Base-by-base conservation (phyloP, 2,888 invertebrate species). In the Achlya flavicornis region DNA sequence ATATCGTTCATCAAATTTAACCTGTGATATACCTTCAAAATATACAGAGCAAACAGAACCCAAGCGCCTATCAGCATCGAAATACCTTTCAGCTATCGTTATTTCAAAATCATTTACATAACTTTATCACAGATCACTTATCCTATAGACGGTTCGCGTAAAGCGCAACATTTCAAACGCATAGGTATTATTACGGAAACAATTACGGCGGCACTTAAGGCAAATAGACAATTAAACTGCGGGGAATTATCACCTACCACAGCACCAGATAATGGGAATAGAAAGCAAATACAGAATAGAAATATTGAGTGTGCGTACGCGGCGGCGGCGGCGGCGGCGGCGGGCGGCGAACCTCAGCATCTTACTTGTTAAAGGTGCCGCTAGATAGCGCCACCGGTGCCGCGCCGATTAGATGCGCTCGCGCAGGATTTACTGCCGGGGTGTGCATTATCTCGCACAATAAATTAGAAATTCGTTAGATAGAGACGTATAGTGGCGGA, bases 391-490 rank as follows among this genome's bases (percentile, higher is more conserved):
- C 87, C 80, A 77, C 79, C 70, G 78, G 53, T 46, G 70, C 69
- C 58, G 63, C 70, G 74, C 70, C 81, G 93, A 93, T 92, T 89
- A 92, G 92, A 93, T 92, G 90, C 85, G 87, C 76, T 61, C 76
- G 81, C 87, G 86, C 86, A 87, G 80, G 85, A 92, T 92, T 92
- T 92, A 92, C 89, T 83, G 88, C 89, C 83, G 80, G 79, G 80
- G 79, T 78, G 84, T 77, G 82, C 73, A 76, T 81, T 91, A 92
- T 92, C 92, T 87, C 84, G 78, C 81, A 84, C 89, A 81, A 90
- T 93, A 93, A 92, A 93, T 93, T 93, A 91, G 92, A 92, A 92
- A 92, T 93, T 92, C 88, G 91, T 91, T 92, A 93, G 93, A 93
- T 93, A 93, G 86, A 92, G 91, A 88, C 88, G 89, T 90, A 76